These are phyloP conservation scores for Acrossocheilus fasciatus DNA, from an alignment of 2,797 vertebrate species.

Conservation along the genomic window DNA sequence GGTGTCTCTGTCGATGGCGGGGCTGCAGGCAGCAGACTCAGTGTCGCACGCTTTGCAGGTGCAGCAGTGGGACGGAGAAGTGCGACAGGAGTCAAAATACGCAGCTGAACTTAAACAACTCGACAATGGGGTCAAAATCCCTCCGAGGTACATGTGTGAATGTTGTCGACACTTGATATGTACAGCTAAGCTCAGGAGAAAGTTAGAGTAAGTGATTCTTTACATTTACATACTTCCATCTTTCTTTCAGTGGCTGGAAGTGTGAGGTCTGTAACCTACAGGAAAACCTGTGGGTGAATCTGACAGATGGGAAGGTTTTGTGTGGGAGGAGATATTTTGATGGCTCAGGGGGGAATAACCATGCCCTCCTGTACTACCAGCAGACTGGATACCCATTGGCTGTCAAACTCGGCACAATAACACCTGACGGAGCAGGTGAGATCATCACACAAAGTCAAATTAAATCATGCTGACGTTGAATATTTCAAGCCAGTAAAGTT, in stretches of 20 bases:
- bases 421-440: constrained; percentile 94
- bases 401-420: constrained; percentile 98
- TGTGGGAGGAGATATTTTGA: constrained; percentile 98
- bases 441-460: not conserved
- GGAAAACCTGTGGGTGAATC: constrained; percentile 98
- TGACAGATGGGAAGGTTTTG: constrained; percentile 93
- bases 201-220: not conserved
- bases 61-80: constrained; percentile 98
- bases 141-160: constrained; percentile 83
- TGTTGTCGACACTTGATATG: not conserved
- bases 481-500: not conserved
- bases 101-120: constrained; percentile 93
- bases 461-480: not conserved
- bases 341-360: constrained; percentile 96
- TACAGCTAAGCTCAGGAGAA: not conserved
- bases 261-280: constrained; percentile 96
- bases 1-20: constrained; percentile 92
- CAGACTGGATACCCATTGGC: constrained; percentile 93
- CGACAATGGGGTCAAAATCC: constrained; percentile 93
- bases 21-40: constrained; percentile 93
- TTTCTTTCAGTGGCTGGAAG: constrained; percentile 88
- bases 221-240: not conserved
- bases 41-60: constrained; percentile 95
- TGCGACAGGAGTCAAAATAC: constrained; percentile 93
- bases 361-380: constrained; percentile 91